Evolutionary conservation across 2,797 vertebrate genomes (phyloP), one percentile per base, ranked within the genome.

Genomic region (Denticeps clupeoides): DNA sequence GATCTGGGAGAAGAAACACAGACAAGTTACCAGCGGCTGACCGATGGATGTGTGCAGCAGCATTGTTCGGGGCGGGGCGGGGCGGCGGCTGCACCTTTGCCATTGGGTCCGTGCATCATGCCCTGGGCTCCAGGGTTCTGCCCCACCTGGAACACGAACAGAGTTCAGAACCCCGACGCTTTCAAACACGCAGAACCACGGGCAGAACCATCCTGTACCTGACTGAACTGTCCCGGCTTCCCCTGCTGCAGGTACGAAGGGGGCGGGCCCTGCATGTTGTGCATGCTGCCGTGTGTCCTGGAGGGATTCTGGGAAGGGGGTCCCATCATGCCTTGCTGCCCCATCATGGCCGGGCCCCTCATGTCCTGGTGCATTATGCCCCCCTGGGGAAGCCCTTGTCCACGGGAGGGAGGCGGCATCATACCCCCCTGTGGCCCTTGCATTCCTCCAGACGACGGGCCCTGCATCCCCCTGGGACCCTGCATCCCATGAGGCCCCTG

Each of bases 381-480:
- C 24, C 90, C 90, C 67, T 94, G 91, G 25, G 86, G 76, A 41
- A 77, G 78, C 64, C 90, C 89, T 84, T 96, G 91, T 64, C 90
- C 93, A 65, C 92, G 84, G 28, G 87, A 80, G 55, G 87, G 89
- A 23, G 86, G 89, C 3, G 88, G 89, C 68, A 91, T 90, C 82
- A 95, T 91, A 26, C 87, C 86, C 56, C 89, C 73, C 5, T 73
- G 84, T 54, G 87, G 85, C 21, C 83, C 84, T 4, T 80, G 80
- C 55, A 88, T 82, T n/a, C 53, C 58, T 70, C 77, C 29, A 75
- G 81, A 75, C 31, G 74, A 71, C 47, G 85, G 82, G 43, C 91
- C 91, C 72, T 90, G 90, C 83, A 95, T 89, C 38, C 90, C 89
- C 75, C 91, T 87, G 43, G 89, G 83, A n/a, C 87, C 88, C 10